Base-by-base conservation (phyloP, 2,888 invertebrate genomes). In the Myathropa florea region DNA sequence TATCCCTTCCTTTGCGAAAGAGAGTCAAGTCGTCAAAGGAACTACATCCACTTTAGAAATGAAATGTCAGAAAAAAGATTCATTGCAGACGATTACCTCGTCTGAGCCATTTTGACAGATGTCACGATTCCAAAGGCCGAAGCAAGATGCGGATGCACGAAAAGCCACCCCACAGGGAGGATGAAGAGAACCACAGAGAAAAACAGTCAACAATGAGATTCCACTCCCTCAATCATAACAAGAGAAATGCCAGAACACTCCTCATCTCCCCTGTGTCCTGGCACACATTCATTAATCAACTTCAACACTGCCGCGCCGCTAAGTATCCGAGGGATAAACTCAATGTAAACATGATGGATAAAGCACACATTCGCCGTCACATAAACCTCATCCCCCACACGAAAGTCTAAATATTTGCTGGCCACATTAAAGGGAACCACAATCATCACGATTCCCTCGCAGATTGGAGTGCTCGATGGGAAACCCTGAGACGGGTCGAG, bases 401-500 rank as follows among this genome's bases (percentile, higher is more conserved):
- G 59, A 39, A 39, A 59, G 59, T 30, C 59, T 30, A 65, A 65
- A 75, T 65, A 75, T 75, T 46, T 59, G 75, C 12, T 75, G 65
- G 75, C 65, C 75, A 75, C 65, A 65, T 59, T 59, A 65, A 75
- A 59, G 59, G 39, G 28, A 75, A 65, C 30, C 75, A 46, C 30
- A 57, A 28, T 46, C 39, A 26, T 30, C 59, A 55, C 10, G 65
- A 57, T 55, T 55, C 33, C 3, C 28, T 3, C 28, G 28, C 28
- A 28, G 6, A 28, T 3, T 33, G 33, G 10, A 33, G 33, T 3
- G 33, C 33, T 33, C 7, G 18, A 46, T 3, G 6, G 18, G 7
- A 18, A 6, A 6, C 12, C 33, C 12, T 33, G 33, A 33, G 33
- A 12, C 30, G 0, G 0, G 39, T n/a, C 39, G 6, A 46, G 4